Evolutionary conservation across 1,140 invertebrate species (phyloP), one percentile per base, ranked within the genome.

Genomic region (Cyclina sinensis): DNA sequence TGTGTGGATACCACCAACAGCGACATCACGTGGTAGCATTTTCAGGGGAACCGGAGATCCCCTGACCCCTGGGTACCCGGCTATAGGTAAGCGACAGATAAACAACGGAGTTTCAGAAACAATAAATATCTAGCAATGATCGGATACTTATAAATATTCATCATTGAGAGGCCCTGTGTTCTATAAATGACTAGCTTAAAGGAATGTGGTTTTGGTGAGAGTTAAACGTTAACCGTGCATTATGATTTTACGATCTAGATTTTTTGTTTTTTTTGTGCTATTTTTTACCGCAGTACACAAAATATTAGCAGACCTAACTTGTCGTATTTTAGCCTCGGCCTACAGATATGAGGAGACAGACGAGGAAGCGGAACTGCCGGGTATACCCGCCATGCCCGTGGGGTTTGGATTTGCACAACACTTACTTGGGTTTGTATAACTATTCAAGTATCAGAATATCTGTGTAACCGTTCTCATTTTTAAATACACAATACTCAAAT

Each of bases 1-100:
- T 3, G 94, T 95, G 80, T 96, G 95, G 94, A 86, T 96, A 7
- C 96, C 96, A 30, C 91, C 92, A 4, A 92, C 94, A 84, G 96
- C 94, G 7, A 94, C 96, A 16, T 46, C 57, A 14, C 91, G 95
- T 88, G 89, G 92, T 73, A 95, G 93, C 76, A 94, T 90, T 81
- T 92, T 94, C 27, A 81, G 92, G n/a, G 86, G 70, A 3, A 81
- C 93, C 35, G 96, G 96, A 9, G 96, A 96, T 93, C 96, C 96
- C 11, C 84, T 94, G 12, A 96, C 96, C 21, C 95, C 95, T 1
- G 88, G 91, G 32, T 96, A 96, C 88, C 96, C 96, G 9, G 91
- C 95, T 27, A 93, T 92, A 78, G 93, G 94, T 95, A 92, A 62
- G 86, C 37, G 24, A 16, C 24, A 7, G 35, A 48, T 39, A 21